Evolutionary conservation across 2,888 invertebrate species (phyloP).

Genomic region (Thera britannica): DNA sequence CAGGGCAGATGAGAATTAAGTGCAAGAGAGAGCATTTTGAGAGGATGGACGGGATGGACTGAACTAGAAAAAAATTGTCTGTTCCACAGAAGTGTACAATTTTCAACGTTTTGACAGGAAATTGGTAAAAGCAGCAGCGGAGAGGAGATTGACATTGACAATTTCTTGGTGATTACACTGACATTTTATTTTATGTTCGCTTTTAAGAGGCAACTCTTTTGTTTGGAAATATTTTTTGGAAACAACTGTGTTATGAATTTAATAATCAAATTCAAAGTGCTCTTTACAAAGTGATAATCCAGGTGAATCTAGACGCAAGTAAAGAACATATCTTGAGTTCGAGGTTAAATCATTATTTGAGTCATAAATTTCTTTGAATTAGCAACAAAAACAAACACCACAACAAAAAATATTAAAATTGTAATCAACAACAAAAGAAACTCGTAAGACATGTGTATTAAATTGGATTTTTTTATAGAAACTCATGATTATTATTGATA

Average conservation of each 20-base stretch:
- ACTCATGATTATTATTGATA: too few relatives aligned
- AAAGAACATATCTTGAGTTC: not conserved
- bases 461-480: too few relatives aligned
- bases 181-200: conserved; percentile 51
- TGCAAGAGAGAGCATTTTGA: not conserved
- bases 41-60: conserved; percentile 39
- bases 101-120: conserved; percentile 75
- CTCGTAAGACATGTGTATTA: too few relatives aligned
- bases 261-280: too few relatives aligned
- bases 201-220: conserved; percentile 44
- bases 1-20: too few relatives aligned
- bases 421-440: not conserved
- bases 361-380: too few relatives aligned
- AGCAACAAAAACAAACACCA: too few relatives aligned
- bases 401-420: not conserved
- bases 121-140: conserved; percentile 76
- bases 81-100: conserved; percentile 57
- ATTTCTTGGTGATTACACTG: conserved; percentile 79
- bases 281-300: too few relatives aligned
- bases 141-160: conserved; percentile 82
- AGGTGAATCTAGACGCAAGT: too few relatives aligned
- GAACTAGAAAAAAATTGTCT: conserved; percentile 48
- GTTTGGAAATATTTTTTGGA: conserved; percentile 31
- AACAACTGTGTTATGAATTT: not conserved
- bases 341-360: not conserved